Conservation (phyloP, 1,140 invertebrate genomes). For the Leptopilina boulardi region DNA sequence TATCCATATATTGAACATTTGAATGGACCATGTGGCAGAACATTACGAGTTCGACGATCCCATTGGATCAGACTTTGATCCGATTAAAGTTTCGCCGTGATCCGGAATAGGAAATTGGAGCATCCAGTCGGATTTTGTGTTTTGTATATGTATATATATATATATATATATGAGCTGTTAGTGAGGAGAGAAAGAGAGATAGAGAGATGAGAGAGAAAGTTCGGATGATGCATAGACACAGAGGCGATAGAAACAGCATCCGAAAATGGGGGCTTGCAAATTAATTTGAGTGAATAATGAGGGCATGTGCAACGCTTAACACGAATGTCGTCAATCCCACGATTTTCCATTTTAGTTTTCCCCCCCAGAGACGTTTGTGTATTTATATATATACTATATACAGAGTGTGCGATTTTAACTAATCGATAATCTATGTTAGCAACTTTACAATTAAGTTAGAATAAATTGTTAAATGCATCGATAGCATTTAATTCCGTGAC, state of each 20-base stretch:
- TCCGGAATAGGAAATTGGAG: conserved; percentile 45
- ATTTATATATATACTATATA: too few species aligned
- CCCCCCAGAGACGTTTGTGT: conserved; percentile 39
- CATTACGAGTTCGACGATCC: conserved; percentile 22
- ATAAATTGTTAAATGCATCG: neutral
- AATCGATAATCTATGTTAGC: conserved; percentile 54
- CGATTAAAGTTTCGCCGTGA: conserved; percentile 57
- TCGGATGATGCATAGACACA: neutral
- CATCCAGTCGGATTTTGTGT: conserved; percentile 13
- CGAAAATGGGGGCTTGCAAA: conserved; percentile 51
- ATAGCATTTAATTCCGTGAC: too few species aligned
- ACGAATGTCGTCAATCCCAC: conserved; percentile 47
- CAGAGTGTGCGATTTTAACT: conserved; percentile 42
- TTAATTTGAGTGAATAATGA: conserved; percentile 57
- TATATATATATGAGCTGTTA: neutral
- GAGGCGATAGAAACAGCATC: conserved; percentile 10
- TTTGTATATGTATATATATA: conserved; percentile 10
- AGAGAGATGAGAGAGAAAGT: neutral
- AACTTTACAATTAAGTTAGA: neutral
- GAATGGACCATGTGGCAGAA: conserved; percentile 27
- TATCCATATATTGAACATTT: conserved; percentile 32
- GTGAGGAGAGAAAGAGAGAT: neutral
- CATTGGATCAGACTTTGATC: conserved; percentile 55
- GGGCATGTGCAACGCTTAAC: conserved; percentile 45
- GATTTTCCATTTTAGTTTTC: conserved; percentile 51